Base-by-base conservation (phyloP, 1,140 invertebrate species). In the Trachymyrmex septentrionalis region DNA sequence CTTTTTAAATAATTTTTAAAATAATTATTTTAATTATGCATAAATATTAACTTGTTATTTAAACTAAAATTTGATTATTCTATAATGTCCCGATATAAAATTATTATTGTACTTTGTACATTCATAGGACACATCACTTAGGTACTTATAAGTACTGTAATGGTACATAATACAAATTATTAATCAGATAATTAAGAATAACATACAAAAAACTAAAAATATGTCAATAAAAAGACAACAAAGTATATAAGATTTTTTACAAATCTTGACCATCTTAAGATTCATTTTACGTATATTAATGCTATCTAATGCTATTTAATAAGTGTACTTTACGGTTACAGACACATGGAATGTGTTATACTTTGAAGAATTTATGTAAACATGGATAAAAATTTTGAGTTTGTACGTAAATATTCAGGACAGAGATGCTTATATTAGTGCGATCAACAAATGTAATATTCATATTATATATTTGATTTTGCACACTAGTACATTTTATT, bases 401-500 rank as follows among this genome's bases (percentile, higher is more conserved):
- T 77, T 38, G 10, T 64, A 30, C 21, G 24, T 9, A 53, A 16
- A 30, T 69, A 14, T 69, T 48, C 48, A 75, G 19, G 19, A 84
- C 24, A 48, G 67, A 73, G 3, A 44, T 73, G 27, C 44, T 82
- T 59, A 63, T 75, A 61, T 57, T 82, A 66, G 7, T 21, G 9
- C 38, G 14, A 85, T 38, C 48, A 44, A 55, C 16, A 27, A 66
- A 12, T 14, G 3, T 84, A 59, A 84, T 16, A 44, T 21, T 50
- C n/a, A 66, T 85, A 34, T 34, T 34, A 34, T 6, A 34, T 5
- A 34, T 85, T 64, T 85, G 59, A 77, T 85, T 77, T 85, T 82
- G 38, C 34, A 84, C 27, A 59, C 19, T 76, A 85, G 34, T 69
- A 80, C n/a, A 69, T 84, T 73, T 84, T 38, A 73, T 73, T 75